These are phyloP conservation scores for Pantherophis guttatus DNA, from an alignment of 2,113 vertebrate species.

Conservation along the genomic window DNA sequence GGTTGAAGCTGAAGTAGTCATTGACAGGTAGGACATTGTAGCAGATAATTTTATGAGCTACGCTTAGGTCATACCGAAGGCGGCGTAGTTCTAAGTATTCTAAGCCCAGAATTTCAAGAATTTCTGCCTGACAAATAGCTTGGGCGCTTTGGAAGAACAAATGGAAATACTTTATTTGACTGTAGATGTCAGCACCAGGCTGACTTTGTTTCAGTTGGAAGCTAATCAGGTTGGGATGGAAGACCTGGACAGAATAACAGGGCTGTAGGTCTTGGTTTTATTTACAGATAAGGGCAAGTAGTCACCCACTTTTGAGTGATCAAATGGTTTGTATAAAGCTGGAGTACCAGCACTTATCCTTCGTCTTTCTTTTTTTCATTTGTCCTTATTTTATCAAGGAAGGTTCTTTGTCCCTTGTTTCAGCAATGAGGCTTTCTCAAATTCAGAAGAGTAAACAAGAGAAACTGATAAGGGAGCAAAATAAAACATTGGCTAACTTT, in stretches of 20 bases:
- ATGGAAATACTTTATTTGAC: not conserved
- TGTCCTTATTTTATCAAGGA: not conserved
- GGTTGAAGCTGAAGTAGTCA: no score
- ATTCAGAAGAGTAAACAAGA: not conserved
- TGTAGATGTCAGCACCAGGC: not conserved
- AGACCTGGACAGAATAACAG: not conserved
- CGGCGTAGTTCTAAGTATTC: no score
- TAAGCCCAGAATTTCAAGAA: no score
- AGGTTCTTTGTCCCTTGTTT: not conserved
- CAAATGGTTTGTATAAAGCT: not conserved
- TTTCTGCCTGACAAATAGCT: not conserved
- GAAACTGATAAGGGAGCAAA: not conserved
- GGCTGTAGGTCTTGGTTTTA: not conserved
- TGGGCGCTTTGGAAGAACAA: not conserved
- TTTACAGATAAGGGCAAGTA: not conserved
- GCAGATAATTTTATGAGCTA: no score
- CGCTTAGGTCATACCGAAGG: no score
- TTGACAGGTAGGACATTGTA: no score
- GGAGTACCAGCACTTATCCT: not conserved
- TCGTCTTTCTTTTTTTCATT: not conserved
- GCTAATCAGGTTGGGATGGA: not conserved
- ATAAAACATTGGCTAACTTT: not conserved
- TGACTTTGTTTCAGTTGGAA: not conserved
- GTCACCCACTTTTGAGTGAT: not conserved
- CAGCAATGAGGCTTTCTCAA: not conserved